phyloP scores from a whole-genome alignment of 2,113 vertebrate species.

The Cephalopholis sonnerati region DNA sequence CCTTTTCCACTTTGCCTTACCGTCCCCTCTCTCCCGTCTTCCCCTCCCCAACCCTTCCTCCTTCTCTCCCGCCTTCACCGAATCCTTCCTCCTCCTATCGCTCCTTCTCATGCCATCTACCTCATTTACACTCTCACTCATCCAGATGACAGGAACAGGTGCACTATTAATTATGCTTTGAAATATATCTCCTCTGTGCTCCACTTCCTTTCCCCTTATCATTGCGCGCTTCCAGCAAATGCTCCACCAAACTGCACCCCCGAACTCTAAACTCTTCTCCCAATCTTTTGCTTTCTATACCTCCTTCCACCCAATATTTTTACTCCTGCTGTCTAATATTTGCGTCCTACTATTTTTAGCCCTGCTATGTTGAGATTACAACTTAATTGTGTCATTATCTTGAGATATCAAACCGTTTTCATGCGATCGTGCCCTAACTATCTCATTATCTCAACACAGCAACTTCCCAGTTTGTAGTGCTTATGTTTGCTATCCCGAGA shows the following conservation, averaged over 20 bases:
- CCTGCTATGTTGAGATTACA: slow-evolving; percentile 14
- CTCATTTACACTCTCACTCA: slow-evolving; percentile 69
- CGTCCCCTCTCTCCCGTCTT: not conserved
- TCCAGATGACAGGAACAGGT: slow-evolving; percentile 77
- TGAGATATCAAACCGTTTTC: slow-evolving; percentile 1
- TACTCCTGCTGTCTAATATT: not conserved
- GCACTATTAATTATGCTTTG: slow-evolving; percentile 79
- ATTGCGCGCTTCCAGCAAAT: not conserved
- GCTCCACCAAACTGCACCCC: slow-evolving; percentile 9
- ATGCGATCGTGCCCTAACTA: slow-evolving; percentile 28
- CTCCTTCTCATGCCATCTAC: slow-evolving; percentile 27
- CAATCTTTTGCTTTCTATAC: not conserved
- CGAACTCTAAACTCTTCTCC: slow-evolving; percentile 20
- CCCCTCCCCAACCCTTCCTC: not conserved
- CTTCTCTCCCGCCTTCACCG: not conserved
- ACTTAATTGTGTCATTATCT: slow-evolving; percentile 51
- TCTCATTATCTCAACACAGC: slow-evolving; percentile 51
- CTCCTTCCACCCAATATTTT: not conserved
- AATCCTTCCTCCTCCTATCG: slow-evolving; percentile 15
- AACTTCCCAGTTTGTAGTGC: slow-evolving; percentile 15
- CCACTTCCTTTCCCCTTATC: slow-evolving; percentile 47
- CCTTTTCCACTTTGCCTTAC: slow-evolving; percentile 16
- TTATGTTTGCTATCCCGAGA: slow-evolving; percentile 28
- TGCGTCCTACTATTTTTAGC: not conserved
- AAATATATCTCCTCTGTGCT: slow-evolving; percentile 56